A percentile compares a stretch with the other conserved stretches of the same genome.
Conservation (phyloP, 2,888 invertebrate genomes). For the Papilio protenor region DNA sequence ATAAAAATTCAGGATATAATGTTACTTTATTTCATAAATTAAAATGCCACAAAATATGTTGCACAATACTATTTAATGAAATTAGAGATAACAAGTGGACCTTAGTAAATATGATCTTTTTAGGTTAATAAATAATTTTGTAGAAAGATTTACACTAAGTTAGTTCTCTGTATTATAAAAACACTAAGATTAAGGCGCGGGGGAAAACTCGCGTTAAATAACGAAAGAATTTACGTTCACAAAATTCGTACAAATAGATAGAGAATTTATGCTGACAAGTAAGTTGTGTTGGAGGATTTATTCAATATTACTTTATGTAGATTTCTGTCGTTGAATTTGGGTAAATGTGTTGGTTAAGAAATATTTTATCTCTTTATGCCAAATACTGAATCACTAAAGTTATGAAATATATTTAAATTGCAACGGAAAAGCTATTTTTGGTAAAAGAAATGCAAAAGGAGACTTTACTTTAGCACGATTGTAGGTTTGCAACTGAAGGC, state of each 20-base stretch:
- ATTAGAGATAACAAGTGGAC: not conserved
- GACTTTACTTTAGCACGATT: not conserved
- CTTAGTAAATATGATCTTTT: not conserved
- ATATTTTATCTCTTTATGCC: slow-evolving; percentile 3
- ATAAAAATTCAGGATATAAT: too few species aligned
- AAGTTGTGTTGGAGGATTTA: slow-evolving; percentile 23
- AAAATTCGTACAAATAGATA: not conserved
- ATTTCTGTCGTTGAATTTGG: slow-evolving; percentile 5
- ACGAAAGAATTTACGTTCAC: not conserved
- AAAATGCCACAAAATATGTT: too few species aligned
- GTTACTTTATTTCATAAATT: too few species aligned
- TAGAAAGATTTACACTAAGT: not conserved
- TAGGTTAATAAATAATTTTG: not conserved
- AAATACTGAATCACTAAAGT: not conserved
- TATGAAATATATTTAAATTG: not conserved
- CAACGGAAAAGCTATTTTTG: not conserved
- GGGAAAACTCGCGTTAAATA: not conserved
- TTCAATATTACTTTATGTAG: slow-evolving; percentile 13
- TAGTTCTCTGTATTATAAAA: not conserved
- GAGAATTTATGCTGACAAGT: slow-evolving; percentile 12
- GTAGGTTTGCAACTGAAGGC: not conserved
- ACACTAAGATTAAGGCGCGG: not conserved
- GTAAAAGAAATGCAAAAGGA: not conserved
- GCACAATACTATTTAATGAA: not conserved
- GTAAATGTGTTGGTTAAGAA: not conserved